Conservation (phyloP, 2,113 vertebrate species). For the Aviceda subcristata region DNA sequence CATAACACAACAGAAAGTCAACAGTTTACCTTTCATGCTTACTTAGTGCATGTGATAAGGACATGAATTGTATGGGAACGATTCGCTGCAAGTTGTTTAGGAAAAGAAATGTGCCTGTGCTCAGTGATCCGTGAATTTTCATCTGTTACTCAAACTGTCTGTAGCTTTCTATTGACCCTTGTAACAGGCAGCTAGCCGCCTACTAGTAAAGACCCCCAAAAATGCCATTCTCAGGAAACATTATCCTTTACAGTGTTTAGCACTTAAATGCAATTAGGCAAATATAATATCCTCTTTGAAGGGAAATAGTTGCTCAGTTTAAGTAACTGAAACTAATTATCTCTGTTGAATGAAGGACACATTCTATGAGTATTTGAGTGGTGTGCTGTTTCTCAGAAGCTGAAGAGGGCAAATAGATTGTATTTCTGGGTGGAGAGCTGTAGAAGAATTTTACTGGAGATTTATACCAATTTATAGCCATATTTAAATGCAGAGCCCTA, state of each 20-base stretch:
- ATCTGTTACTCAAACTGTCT: neutral
- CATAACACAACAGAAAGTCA: neutral
- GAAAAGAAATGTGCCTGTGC: slow-evolving; percentile 3
- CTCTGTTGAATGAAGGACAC: slow-evolving; percentile 51
- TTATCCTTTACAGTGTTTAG: slow-evolving; percentile 60
- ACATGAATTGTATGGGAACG: neutral
- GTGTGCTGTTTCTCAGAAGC: slow-evolving; percentile 19
- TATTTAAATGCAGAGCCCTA: slow-evolving; percentile 1
- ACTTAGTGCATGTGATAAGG: neutral
- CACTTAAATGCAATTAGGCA: slow-evolving; percentile 68
- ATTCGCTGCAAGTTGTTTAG: neutral
- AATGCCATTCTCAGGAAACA: slow-evolving; percentile 20
- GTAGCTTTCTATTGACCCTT: slow-evolving; percentile 27
- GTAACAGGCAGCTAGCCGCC: neutral
- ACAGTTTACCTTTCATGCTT: slow-evolving; percentile 13
- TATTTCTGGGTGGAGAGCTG: neutral
- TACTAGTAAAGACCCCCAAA: neutral
- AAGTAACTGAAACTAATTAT: slow-evolving; percentile 69
- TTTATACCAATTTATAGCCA: slow-evolving; percentile 15
- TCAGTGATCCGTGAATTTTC: slow-evolving; percentile 16
- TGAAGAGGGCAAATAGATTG: slow-evolving; percentile 25
- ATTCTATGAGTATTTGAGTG: slow-evolving; percentile 27
- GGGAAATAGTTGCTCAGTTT: slow-evolving; percentile 58
- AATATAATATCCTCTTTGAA: slow-evolving; percentile 70
- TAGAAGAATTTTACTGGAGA: neutral